Evolutionary conservation across 2,113 vertebrate genomes (phyloP).

Genomic region (Sus scrofa): DNA sequence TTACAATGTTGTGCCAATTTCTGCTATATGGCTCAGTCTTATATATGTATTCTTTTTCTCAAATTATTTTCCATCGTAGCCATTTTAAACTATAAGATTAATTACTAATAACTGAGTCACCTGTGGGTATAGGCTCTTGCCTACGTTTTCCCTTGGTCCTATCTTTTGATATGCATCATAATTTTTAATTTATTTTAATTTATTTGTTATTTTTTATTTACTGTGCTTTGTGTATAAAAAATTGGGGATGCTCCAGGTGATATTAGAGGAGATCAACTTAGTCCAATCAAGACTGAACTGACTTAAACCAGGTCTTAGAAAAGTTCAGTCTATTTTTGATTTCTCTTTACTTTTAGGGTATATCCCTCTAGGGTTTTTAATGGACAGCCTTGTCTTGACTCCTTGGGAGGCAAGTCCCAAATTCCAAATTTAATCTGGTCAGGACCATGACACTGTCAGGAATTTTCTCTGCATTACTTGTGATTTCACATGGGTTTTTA

Average conservation of each 20-base stretch:
- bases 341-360: background rate
- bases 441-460: background rate
- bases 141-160: background rate
- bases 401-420: background rate
- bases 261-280: background rate
- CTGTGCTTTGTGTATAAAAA: background rate
- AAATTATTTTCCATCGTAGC: too few relatives aligned
- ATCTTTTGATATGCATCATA: background rate
- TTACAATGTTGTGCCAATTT: too few relatives aligned
- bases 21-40: too few relatives aligned
- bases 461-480: background rate
- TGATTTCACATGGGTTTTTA: background rate
- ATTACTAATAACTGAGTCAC: background rate
- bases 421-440: background rate
- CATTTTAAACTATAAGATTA: background rate
- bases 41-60: too few relatives aligned
- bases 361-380: background rate
- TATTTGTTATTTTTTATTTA: conserved; percentile 21
- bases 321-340: background rate
- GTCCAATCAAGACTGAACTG: background rate
- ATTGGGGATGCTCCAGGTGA: background rate
- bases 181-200: too few relatives aligned
- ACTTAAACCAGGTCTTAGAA: background rate
- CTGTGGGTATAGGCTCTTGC: background rate
- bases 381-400: background rate